Conservation (phyloP, 1,140 invertebrate species). For the Cherax destructor region DNA sequence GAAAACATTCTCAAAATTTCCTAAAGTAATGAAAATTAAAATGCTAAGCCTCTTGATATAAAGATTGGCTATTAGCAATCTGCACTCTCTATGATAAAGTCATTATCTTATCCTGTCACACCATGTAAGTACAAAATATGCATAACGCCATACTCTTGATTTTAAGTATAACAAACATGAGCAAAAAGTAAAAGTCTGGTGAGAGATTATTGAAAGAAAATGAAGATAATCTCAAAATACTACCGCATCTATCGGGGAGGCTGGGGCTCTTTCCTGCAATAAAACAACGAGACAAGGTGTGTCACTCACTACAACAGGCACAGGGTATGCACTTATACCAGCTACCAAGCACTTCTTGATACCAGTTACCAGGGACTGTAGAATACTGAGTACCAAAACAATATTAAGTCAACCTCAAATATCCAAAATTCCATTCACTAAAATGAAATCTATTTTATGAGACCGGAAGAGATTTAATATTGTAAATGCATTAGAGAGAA, state of each 20-base stretch:
- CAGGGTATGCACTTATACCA: conserved; percentile 39
- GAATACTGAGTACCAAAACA: neutral
- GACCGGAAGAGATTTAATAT: too few species aligned
- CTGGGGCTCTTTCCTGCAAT: conserved; percentile 64
- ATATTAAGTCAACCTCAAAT: neutral
- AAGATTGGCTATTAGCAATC: neutral
- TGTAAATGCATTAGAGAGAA: too few species aligned
- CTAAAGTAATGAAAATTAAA: neutral
- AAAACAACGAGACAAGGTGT: conserved; percentile 66
- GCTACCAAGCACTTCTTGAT: conserved; percentile 39
- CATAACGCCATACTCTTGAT: conserved; percentile 52
- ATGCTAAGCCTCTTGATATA: neutral
- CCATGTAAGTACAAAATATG: conserved; percentile 50
- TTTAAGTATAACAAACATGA: conserved; percentile 53
- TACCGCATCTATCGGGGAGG: conserved; percentile 66
- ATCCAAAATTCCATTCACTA: neutral
- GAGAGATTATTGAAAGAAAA: conserved; percentile 64
- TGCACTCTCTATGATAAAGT: neutral
- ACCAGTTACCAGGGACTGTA: conserved; percentile 28
- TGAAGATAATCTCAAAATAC: conserved; percentile 67
- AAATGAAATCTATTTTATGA: neutral
- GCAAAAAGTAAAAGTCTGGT: conserved; percentile 30
- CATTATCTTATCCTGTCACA: conserved; percentile 14
- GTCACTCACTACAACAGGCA: conserved; percentile 66
- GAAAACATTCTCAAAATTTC: neutral